These are phyloP conservation scores for Nomada hirtipes DNA, from an alignment of 2,888 invertebrate species.

Conservation along the genomic window DNA sequence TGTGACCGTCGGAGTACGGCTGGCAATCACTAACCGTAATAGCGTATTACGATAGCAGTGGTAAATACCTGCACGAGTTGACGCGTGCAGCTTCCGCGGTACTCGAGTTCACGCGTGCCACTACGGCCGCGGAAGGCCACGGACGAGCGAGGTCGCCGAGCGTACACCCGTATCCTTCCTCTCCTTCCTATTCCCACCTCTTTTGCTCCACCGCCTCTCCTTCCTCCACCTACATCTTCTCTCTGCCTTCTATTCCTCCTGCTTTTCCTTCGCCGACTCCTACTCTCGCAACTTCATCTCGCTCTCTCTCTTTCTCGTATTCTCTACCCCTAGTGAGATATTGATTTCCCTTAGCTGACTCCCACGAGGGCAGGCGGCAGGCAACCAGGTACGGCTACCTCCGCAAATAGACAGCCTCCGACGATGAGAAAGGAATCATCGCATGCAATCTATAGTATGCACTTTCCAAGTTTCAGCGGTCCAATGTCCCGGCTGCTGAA, in stretches of 20 bases:
- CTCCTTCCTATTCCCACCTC: conserved; percentile 44
- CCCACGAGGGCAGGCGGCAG: conserved; percentile 81
- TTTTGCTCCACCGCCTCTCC: conserved; percentile 29
- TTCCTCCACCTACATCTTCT: conserved; percentile 49
- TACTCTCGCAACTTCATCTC: conserved; percentile 53
- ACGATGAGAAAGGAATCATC: conserved; percentile 70
- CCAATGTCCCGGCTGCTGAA: conserved; percentile 19
- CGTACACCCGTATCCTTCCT: conserved; percentile 59
- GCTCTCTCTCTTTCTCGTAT: conserved; percentile 71
- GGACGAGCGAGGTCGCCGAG: conserved; percentile 69
- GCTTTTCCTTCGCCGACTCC: conserved; percentile 57
- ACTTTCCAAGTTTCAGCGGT: conserved; percentile 51
- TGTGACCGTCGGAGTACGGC: conserved; percentile 65
- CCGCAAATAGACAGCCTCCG: conserved; percentile 76
- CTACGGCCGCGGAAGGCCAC: conserved; percentile 61
- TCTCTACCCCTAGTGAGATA: conserved; percentile 83
- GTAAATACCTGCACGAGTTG: conserved; percentile 56
- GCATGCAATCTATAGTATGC: conserved; percentile 54
- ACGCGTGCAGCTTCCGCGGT: conserved; percentile 67
- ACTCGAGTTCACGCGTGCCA: conserved; percentile 72
- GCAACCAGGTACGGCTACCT: conserved; percentile 75
- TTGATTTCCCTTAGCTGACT: conserved; percentile 84
- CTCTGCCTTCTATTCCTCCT: conserved; percentile 48
- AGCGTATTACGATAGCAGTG: conserved; percentile 35
- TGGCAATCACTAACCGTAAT: conserved; percentile 54